Evolutionary conservation across 2,113 vertebrate species (phyloP).

Genomic region (Thamnaconus septentrionalis): DNA sequence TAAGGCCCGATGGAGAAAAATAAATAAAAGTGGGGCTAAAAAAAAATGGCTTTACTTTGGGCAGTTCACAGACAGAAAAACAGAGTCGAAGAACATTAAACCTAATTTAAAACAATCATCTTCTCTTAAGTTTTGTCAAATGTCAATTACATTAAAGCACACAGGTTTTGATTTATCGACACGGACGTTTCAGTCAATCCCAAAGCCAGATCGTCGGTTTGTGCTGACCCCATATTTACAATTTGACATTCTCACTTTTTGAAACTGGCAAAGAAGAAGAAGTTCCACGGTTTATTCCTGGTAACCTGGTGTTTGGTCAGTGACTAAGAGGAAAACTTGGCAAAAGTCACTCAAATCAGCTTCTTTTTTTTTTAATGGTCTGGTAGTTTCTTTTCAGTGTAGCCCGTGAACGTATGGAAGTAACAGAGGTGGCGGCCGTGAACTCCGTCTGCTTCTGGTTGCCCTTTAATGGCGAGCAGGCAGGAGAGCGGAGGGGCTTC

Average conservation of each 20-base stretch:
- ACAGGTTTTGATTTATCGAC: slow-evolving; percentile 50
- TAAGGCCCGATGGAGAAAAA: background rate
- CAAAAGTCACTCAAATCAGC: no score
- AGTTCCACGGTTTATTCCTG: background rate
- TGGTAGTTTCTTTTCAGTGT: slow-evolving; percentile 29
- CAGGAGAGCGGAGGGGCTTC: slow-evolving; percentile 36
- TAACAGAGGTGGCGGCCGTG: slow-evolving; percentile 37
- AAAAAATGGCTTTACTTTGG: slow-evolving; percentile 6
- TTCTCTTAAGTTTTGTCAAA: slow-evolving; percentile 28
- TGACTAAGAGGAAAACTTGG: no score
- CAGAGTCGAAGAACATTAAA: no score
- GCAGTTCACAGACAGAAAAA: background rate
- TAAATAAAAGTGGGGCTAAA: background rate
- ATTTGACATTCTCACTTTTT: slow-evolving; percentile 55
- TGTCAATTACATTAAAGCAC: slow-evolving; percentile 27
- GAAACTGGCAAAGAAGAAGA: slow-evolving; percentile 29
- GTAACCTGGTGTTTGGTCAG: no score
- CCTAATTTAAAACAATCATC: slow-evolving; percentile 38
- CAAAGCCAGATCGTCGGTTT: slow-evolving; percentile 44
- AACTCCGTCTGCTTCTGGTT: slow-evolving; percentile 35
- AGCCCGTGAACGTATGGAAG: slow-evolving; percentile 1
- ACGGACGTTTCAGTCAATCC: slow-evolving; percentile 42
- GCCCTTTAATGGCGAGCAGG: slow-evolving; percentile 42
- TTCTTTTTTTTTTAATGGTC: slow-evolving; percentile 11
- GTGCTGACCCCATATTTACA: slow-evolving; percentile 51